These are phyloP conservation scores for Diarsia dahlii DNA, from an alignment of 2,888 invertebrate genomes.

Conservation along the genomic window DNA sequence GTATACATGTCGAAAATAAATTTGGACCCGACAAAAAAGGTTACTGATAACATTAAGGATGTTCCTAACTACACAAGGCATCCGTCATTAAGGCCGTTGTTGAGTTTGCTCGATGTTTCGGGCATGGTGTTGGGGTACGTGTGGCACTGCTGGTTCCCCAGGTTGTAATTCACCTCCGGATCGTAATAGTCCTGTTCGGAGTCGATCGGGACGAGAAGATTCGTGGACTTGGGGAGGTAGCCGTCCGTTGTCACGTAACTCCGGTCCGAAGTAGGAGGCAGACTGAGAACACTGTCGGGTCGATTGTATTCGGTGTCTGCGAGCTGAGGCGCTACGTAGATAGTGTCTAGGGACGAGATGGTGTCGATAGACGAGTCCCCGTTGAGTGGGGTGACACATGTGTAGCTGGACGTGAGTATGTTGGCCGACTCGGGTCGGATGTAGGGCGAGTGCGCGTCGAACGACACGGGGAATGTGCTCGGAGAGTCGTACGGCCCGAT, in stretches of 20 bases:
- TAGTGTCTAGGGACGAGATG: conserved; percentile 83
- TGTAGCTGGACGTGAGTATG: conserved; percentile 88
- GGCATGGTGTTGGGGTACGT: conserved; percentile 86
- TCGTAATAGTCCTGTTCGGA: conserved; percentile 89
- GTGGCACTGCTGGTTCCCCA: conserved; percentile 89
- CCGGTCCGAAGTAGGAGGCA: conserved; percentile 80
- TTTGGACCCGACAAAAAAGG: conserved; percentile 85
- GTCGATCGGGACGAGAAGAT: conserved; percentile 89
- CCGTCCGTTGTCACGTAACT: conserved; percentile 85
- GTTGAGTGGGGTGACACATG: conserved; percentile 83
- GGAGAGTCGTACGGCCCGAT: conserved; percentile 87
- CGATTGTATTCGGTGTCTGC: conserved; percentile 84
- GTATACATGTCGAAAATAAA: conserved; percentile 85
- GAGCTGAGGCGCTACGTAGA: conserved; percentile 83
- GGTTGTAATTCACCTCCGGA: conserved; percentile 89
- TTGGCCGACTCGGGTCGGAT: conserved; percentile 89
- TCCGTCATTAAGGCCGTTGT: conserved; percentile 91
- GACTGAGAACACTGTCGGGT: conserved; percentile 87
- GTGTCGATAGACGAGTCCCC: conserved; percentile 85
- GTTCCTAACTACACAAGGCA: conserved; percentile 90
- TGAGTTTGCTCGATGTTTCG: conserved; percentile 88
- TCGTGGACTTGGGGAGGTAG: conserved; percentile 85
- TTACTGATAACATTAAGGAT: conserved; percentile 61
- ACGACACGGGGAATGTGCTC: conserved; percentile 84
- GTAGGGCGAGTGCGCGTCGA: conserved; percentile 88